Base-by-base conservation (phyloP, 1,140 invertebrate species). In the Lucilia cuprina region DNA sequence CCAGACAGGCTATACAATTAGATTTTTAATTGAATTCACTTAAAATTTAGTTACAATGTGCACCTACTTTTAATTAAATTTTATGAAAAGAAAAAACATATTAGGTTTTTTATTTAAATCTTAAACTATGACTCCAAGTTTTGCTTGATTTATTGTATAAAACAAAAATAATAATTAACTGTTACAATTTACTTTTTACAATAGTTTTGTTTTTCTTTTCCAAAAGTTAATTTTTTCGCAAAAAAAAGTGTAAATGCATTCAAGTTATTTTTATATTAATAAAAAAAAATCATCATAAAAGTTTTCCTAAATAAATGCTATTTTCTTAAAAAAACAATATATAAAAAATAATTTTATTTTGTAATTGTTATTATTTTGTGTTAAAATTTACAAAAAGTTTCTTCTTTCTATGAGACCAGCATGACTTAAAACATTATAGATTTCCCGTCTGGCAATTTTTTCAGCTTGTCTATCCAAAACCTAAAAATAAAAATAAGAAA, bases 351-450 rank as follows among this genome's bases (percentile, higher is more conserved):
- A 12, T 55, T 55, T 55, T 55, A 13, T 55, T 55, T 12, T 17
- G 7, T 14, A 10, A 17, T 14, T 12, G 12, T 55, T 70, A 19
- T 83, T 74, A 5, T 12, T 83, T 83, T 83, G 10, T 8, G 5
- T 41, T 35, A 35, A 17, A 9, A n/a, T 47, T 80, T 80, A 75
- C 10, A 80, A 84, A 47, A 84, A 60, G 21, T 85, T 70, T 85
- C 84, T 90, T 82, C 93, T 88, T 12, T 91, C 91, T 50, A 94
- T 89, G 10, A 94, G 91, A 14, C 93, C 93, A 5, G 93, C 93
- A 87, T 94, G 93, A 1, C 93, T 93, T 50, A 94, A 88, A 30
- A 94, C 92, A 82, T 93, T 93, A 87, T 93, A 94, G 82, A 94
- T 94, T 87, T 94, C 92, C 82, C 90, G 90, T 17, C 93, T 91